These are phyloP conservation scores for Rhagonycha fulva DNA, from an alignment of 2,888 invertebrate genomes.

Conservation along the genomic window DNA sequence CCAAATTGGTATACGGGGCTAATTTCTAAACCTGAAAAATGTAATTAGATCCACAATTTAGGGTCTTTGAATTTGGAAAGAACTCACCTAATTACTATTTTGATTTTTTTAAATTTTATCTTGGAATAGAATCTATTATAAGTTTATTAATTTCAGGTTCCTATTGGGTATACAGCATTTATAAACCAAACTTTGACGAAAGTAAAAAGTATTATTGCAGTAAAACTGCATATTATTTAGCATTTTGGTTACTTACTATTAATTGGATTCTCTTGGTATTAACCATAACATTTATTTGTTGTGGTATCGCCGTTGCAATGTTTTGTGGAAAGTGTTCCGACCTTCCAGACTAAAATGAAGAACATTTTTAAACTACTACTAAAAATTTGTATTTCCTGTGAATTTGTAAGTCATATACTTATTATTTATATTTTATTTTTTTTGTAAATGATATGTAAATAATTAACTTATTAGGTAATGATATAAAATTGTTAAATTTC, in stretches of 20 bases:
- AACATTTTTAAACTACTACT: not conserved
- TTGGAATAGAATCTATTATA: too few relatives aligned
- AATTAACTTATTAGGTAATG: too few relatives aligned
- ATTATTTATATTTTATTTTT: too few relatives aligned
- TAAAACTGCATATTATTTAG: slow-evolving; percentile 17
- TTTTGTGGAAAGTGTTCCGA: not conserved
- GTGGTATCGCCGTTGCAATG: not conserved
- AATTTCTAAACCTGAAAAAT: too few relatives aligned
- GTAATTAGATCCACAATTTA: too few relatives aligned
- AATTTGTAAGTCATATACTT: too few relatives aligned
- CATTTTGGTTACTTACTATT: slow-evolving; percentile 19
- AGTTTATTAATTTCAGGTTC: slow-evolving; percentile 12
- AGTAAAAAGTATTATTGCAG: slow-evolving; percentile 15
- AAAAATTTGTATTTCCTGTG: too few relatives aligned
- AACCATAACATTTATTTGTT: slow-evolving; percentile 5
- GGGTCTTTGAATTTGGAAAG: too few relatives aligned
- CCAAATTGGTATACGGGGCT: too few relatives aligned
- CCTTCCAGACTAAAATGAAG: not conserved
- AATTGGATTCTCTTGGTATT: slow-evolving; percentile 14
- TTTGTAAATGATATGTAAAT: too few relatives aligned
- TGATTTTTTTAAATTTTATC: not conserved
- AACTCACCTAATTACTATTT: too few relatives aligned
- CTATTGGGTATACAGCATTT: slow-evolving; percentile 18
- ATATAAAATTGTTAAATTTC: too few relatives aligned
- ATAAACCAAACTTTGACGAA: slow-evolving; percentile 28